A percentile compares a stretch with the other conserved stretches of the same genome.
Conservation (phyloP, 2,888 invertebrate genomes). For the Agrilus mali region DNA sequence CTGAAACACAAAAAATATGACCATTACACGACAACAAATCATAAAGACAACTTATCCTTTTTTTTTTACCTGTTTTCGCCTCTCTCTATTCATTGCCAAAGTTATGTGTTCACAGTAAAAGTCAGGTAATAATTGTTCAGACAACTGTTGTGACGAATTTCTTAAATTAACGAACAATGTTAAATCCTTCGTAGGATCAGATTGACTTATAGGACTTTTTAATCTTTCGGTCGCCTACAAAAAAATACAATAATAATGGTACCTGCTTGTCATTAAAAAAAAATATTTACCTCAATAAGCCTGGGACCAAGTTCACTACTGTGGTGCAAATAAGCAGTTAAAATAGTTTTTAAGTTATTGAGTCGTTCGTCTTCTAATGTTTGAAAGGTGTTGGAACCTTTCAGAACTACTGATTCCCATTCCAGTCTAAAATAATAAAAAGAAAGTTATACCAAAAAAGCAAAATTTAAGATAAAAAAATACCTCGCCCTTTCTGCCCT, state of each 20-base stretch:
- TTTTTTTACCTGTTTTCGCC: slow-evolving; percentile 59
- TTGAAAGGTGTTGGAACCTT: slow-evolving; percentile 78
- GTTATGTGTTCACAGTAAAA: slow-evolving; percentile 93
- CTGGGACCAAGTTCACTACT: slow-evolving; percentile 66
- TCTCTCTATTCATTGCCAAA: slow-evolving; percentile 82
- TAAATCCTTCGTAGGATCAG: slow-evolving; percentile 57
- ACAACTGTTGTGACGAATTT: slow-evolving; percentile 44
- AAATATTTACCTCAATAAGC: slow-evolving; percentile 48
- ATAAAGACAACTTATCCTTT: not conserved
- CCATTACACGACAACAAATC: not conserved
- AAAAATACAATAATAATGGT: too few relatives aligned
- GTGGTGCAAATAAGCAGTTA: slow-evolving; percentile 51
- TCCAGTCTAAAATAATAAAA: slow-evolving; percentile 48
- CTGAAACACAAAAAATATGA: slow-evolving; percentile 31
- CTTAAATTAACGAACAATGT: slow-evolving; percentile 52
- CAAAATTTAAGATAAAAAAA: slow-evolving; percentile 6
- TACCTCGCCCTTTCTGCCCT: slow-evolving; percentile 80
- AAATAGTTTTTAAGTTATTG: slow-evolving; percentile 60
- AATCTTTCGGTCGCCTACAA: slow-evolving; percentile 55
- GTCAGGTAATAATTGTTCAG: slow-evolving; percentile 81
- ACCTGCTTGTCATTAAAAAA: too few relatives aligned
- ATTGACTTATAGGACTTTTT: slow-evolving; percentile 55
- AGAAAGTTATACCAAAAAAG: not conserved
- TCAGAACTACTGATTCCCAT: slow-evolving; percentile 81
- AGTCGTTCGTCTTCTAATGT: slow-evolving; percentile 82